Evolutionary conservation across 2,113 vertebrate species (phyloP).

Genomic region (Halichoerus grypus): DNA sequence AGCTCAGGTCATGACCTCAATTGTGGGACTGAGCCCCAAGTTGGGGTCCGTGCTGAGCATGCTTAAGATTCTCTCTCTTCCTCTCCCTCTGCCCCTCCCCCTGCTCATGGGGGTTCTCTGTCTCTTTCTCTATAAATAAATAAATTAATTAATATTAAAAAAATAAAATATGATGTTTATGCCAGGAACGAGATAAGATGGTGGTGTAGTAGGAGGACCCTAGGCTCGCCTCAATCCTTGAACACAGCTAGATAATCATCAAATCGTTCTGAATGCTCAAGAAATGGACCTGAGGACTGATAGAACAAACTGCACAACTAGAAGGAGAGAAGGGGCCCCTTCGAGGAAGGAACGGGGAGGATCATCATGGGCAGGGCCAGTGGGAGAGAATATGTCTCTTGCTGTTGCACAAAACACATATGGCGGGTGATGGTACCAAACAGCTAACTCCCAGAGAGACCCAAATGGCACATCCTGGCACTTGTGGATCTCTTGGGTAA

Average conservation of each 20-base stretch:
- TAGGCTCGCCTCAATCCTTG: neutral
- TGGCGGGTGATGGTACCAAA: neutral
- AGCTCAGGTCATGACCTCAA: neutral
- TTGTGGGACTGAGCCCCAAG: neutral
- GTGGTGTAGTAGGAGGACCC: neutral
- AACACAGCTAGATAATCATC: neutral
- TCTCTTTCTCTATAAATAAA: neutral
- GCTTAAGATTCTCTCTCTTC: neutral
- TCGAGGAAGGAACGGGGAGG: neutral
- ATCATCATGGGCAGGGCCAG: neutral
- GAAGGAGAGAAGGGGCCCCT: neutral
- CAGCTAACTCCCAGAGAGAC: neutral
- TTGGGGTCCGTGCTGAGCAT: neutral
- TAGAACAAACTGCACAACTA: neutral
- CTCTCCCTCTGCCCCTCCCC: neutral
- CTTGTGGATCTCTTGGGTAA: neutral
- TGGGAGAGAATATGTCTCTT: neutral
- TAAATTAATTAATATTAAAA: neutral
- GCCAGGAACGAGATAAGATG: neutral
- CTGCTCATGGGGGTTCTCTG: neutral
- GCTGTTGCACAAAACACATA: neutral
- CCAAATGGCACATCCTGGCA: neutral
- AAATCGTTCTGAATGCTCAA: neutral
- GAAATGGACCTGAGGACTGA: neutral
- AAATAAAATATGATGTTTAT: neutral